phyloP scores from a whole-genome alignment of 2,113 vertebrate genomes.

The Tychaedon coryphoeus region DNA sequence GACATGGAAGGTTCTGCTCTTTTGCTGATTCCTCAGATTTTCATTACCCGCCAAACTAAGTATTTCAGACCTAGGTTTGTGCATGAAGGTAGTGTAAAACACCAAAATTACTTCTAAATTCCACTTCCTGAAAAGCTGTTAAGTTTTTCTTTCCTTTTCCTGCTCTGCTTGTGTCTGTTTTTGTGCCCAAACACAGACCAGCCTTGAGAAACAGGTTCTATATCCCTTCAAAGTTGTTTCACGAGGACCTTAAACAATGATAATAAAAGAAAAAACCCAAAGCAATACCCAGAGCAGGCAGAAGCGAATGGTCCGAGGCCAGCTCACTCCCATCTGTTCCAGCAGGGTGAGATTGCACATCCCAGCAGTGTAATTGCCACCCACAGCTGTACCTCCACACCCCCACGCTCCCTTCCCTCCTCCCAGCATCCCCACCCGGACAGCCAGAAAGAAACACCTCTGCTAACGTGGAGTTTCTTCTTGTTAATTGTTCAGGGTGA shows the following conservation, averaged over 20 bases:
- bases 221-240: neutral
- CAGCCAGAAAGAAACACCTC: neutral
- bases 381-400: constrained; percentile 1
- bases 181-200: neutral
- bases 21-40: neutral
- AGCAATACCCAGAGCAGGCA: neutral
- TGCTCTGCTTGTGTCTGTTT: neutral
- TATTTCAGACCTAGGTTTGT: neutral
- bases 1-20: neutral
- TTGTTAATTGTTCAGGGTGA: neutral
- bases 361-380: neutral
- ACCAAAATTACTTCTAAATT: neutral
- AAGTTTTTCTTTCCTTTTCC: neutral
- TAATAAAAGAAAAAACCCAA: neutral
- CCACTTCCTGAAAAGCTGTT: neutral
- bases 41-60: neutral
- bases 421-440: neutral
- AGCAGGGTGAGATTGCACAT: neutral
- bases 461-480: neutral
- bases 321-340: neutral
- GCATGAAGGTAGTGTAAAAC: neutral
- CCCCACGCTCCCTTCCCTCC: neutral
- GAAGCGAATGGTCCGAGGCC: neutral
- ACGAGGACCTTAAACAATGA: neutral
- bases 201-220: neutral